Evolutionary conservation across 2,888 invertebrate genomes (phyloP).

Genomic region (Argyra leucocephala): DNA sequence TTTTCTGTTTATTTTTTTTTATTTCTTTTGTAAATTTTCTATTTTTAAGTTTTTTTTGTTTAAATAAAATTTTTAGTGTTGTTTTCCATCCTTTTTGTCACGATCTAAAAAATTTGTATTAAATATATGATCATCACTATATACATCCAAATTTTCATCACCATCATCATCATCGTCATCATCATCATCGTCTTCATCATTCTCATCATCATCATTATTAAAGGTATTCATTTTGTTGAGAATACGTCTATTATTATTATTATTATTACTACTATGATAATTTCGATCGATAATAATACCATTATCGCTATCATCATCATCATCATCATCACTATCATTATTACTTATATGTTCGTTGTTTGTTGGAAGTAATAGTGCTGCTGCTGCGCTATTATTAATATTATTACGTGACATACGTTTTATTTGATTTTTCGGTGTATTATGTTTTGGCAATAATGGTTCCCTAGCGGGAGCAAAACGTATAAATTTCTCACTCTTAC

Average conservation of each 20-base stretch:
- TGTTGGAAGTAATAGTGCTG: constrained; percentile 51
- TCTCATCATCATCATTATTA: constrained; percentile 3
- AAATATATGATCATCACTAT: constrained; percentile 42
- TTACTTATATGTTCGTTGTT: constrained; percentile 49
- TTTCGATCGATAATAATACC: not conserved
- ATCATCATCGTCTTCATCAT: constrained; percentile 13
- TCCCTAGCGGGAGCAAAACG: constrained; percentile 37
- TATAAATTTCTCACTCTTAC: constrained; percentile 27
- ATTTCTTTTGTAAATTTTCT: too few relatives aligned
- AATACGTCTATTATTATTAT: not conserved
- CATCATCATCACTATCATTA: constrained; percentile 40
- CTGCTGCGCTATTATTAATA: constrained; percentile 47
- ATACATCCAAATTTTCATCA: constrained; percentile 42
- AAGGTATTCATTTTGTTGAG: not conserved
- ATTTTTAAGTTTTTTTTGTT: not conserved
- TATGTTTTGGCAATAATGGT: constrained; percentile 50
- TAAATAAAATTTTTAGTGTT: not conserved
- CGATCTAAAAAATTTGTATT: constrained; percentile 29
- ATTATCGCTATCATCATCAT: not conserved
- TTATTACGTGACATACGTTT: constrained; percentile 45
- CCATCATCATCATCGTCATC: constrained; percentile 35
- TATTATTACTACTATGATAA: not conserved
- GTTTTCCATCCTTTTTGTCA: not conserved
- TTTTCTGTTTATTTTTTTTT: too few relatives aligned
- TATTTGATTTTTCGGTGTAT: constrained; percentile 50